Conservation (phyloP, 2,888 invertebrate species). For the Synanthedon myopaeformis region DNA sequence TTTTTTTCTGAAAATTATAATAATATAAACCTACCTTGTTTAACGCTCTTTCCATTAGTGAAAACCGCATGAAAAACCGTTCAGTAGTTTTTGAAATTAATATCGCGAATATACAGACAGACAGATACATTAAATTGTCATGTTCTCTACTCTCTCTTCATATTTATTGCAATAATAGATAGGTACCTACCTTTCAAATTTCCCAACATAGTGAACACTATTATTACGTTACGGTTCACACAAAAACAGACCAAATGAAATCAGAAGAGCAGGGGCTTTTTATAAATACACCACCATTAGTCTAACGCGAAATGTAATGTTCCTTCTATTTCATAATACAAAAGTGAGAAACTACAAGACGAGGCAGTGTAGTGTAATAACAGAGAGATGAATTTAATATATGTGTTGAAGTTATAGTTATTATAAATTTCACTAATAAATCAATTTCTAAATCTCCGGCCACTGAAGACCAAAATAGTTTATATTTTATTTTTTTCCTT, state of each 20-base stretch:
- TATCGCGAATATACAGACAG: too few species aligned
- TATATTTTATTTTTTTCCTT: too few species aligned
- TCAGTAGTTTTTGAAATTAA: too few species aligned
- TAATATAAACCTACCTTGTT: neutral
- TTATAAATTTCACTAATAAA: too few species aligned
- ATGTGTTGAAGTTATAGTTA: too few species aligned
- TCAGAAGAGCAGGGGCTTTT: constrained; percentile 7
- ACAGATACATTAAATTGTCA: too few species aligned
- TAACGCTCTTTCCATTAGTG: neutral
- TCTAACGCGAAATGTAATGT: constrained; percentile 27
- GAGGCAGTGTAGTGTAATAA: constrained; percentile 11
- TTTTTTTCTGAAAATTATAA: neutral
- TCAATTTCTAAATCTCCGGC: too few species aligned
- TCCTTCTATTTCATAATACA: constrained; percentile 28
- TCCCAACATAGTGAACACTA: neutral
- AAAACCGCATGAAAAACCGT: too few species aligned
- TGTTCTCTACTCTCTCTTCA: too few species aligned
- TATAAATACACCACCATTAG: constrained; percentile 36
- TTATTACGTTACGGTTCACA: neutral
- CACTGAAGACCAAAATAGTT: too few species aligned
- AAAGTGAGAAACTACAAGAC: constrained; percentile 31
- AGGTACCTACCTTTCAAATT: neutral
- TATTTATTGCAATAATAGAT: too few species aligned
- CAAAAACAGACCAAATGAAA: constrained; percentile 3
- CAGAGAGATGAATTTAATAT: neutral